Percentiles rank a stretch among this genome's conserved stretches.
These are phyloP conservation scores for Pomatorhinus ruficollis DNA, from an alignment of 2,113 vertebrate species.

Conservation along the genomic window DNA sequence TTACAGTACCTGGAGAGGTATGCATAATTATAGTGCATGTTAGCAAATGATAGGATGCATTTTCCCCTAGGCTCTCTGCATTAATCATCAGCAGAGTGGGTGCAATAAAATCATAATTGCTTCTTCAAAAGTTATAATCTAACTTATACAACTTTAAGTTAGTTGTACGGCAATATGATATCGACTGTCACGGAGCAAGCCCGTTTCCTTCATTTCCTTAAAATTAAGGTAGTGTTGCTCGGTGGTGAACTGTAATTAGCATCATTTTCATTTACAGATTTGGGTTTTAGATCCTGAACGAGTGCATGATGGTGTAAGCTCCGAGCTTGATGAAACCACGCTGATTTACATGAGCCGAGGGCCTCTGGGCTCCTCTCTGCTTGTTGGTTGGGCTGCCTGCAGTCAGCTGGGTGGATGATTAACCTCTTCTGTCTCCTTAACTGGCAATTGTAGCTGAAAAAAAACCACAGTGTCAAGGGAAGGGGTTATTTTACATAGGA, in stretches of 20 bases:
- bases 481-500: background rate
- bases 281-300: constrained; percentile 24
- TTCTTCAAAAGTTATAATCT: constrained; percentile 84
- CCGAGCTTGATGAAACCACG: constrained; percentile 18
- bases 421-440: constrained; percentile 26
- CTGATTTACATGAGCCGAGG: constrained; percentile 45
- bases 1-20: constrained; percentile 85
- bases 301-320: constrained; percentile 11
- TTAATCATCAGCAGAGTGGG: constrained; percentile 84
- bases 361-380: constrained; percentile 38
- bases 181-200: background rate
- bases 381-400: background rate
- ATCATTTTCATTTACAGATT: constrained; percentile 63
- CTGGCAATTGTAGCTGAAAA: background rate
- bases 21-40: constrained; percentile 82
- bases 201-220: constrained; percentile 54
- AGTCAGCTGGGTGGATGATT: background rate
- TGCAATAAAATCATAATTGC: constrained; percentile 86
- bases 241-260: constrained; percentile 61
- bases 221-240: constrained; percentile 43
- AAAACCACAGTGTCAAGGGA: background rate
- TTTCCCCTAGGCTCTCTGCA: constrained; percentile 78
- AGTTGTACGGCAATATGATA: constrained; percentile 64
- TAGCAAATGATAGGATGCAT: constrained; percentile 83
- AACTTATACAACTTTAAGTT: constrained; percentile 74